Conservation (phyloP, 2,113 vertebrate species). For the Bungarus multicinctus region DNA sequence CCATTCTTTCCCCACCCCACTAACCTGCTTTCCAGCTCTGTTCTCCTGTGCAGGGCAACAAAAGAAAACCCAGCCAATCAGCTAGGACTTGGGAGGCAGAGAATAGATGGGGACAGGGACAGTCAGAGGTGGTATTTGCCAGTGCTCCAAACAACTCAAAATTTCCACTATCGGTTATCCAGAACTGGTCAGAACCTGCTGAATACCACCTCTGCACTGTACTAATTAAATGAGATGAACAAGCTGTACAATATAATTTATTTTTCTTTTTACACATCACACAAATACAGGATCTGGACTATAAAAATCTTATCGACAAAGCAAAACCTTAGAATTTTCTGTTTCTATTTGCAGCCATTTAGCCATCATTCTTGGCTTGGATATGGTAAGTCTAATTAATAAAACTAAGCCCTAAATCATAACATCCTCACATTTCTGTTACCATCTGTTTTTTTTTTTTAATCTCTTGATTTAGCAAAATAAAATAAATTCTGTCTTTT, state of each 20-base stretch:
- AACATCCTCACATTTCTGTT: background rate
- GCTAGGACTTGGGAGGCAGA: no score
- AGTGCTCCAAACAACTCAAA: no score
- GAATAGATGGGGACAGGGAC: no score
- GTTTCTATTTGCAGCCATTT: background rate
- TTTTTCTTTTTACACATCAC: background rate
- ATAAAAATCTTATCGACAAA: background rate
- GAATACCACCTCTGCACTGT: background rate
- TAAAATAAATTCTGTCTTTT: background rate
- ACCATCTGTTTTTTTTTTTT: background rate
- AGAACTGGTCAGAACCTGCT: no score
- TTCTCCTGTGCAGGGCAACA: no score
- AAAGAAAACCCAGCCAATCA: no score
- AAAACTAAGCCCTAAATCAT: background rate
- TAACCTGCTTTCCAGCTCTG: no score
- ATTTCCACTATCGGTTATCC: no score
- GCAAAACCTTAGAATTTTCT: background rate
- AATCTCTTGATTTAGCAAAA: background rate
- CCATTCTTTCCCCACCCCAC: no score
- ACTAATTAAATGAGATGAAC: background rate
- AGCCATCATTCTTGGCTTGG: background rate
- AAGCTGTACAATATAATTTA: background rate
- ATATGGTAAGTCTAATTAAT: background rate
- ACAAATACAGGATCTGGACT: background rate
- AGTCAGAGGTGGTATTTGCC: no score